A percentile compares a stretch with the other conserved stretches of the same genome.
These are phyloP conservation scores for Sebastes umbrosus DNA, from an alignment of 2,797 vertebrate species.

Conservation along the genomic window DNA sequence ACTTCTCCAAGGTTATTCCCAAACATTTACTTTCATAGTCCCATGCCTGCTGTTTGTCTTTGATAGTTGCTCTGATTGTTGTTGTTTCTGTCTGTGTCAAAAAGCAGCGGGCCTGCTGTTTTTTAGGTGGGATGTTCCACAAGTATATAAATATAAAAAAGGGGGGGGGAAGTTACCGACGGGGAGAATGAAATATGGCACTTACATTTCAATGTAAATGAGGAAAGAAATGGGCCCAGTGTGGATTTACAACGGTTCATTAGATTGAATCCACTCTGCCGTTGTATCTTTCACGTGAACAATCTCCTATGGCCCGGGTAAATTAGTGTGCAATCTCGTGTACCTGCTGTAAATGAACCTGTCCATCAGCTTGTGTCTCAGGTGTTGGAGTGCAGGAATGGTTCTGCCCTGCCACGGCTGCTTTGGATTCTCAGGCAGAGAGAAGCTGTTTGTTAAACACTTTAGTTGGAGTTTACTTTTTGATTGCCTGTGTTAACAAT, in stretches of 20 bases:
- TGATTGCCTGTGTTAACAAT: constrained; percentile 18
- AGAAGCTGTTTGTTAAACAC: constrained; percentile 38
- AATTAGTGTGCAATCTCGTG: constrained; percentile 75
- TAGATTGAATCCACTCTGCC: constrained; percentile 62
- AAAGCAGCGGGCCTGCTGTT: constrained; percentile 35
- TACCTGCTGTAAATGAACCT: constrained; percentile 77
- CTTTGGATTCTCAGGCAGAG: constrained; percentile 32
- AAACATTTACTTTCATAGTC: constrained; percentile 42
- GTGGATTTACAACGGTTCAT: constrained; percentile 71
- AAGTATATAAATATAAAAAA: constrained; percentile 48
- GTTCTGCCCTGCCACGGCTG: constrained; percentile 8
- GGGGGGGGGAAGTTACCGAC: constrained; percentile 7
- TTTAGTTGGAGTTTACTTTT: constrained; percentile 39
- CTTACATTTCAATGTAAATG: constrained; percentile 79
- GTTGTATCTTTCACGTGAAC: constrained; percentile 72
- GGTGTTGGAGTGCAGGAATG: constrained; percentile 42
- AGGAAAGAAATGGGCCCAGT: constrained; percentile 62
- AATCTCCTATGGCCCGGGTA: constrained; percentile 63
- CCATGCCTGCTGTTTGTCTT: constrained; percentile 42
- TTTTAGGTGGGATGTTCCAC: constrained; percentile 28
- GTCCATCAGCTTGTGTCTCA: constrained; percentile 73
- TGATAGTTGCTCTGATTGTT: constrained; percentile 52
- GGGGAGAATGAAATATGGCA: constrained; percentile 67
- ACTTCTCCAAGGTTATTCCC: constrained; percentile 66
- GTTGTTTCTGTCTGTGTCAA: constrained; percentile 51